These are phyloP conservation scores for Toxotes jaculatrix DNA, from an alignment of 2,113 vertebrate species.

Conservation along the genomic window DNA sequence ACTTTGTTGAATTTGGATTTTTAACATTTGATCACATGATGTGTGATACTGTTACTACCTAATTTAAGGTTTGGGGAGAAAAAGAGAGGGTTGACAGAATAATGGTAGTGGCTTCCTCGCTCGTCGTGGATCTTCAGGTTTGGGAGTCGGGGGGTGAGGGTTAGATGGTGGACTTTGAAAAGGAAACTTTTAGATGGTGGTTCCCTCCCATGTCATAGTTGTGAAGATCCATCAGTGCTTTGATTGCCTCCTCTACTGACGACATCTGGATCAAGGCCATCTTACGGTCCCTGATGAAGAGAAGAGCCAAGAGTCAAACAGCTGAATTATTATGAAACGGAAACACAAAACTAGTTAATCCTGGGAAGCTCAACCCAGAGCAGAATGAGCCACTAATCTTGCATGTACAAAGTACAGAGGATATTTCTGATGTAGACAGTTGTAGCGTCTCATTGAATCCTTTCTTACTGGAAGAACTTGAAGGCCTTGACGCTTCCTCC, in stretches of 20 bases:
- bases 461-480: constrained; percentile 99
- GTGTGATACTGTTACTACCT: neutral
- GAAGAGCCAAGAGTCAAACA: constrained; percentile 66
- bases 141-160: constrained; percentile 26
- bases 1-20: constrained; percentile 8
- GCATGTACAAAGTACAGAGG: neutral
- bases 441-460: neutral
- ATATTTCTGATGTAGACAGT: neutral
- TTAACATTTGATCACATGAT: neutral
- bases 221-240: constrained; percentile 97
- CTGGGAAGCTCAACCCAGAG: neutral
- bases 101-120: constrained; percentile 17
- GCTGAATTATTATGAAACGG: neutral
- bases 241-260: constrained; percentile 97
- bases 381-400: neutral
- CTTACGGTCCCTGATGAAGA: constrained; percentile 93
- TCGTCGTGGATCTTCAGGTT: constrained; percentile 30
- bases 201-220: constrained; percentile 99
- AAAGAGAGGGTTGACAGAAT: constrained; percentile 1
- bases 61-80: neutral
- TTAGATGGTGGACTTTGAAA: constrained; percentile 99
- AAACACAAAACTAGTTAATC: neutral
- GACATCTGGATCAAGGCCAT: constrained; percentile 99
- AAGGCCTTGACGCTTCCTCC: constrained; percentile 98
- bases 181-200: constrained; percentile 99